A percentile compares a stretch with the other conserved stretches of the same genome.
These are phyloP conservation scores for Endotricha flammealis DNA, from an alignment of 2,888 invertebrate genomes.

Conservation along the genomic window DNA sequence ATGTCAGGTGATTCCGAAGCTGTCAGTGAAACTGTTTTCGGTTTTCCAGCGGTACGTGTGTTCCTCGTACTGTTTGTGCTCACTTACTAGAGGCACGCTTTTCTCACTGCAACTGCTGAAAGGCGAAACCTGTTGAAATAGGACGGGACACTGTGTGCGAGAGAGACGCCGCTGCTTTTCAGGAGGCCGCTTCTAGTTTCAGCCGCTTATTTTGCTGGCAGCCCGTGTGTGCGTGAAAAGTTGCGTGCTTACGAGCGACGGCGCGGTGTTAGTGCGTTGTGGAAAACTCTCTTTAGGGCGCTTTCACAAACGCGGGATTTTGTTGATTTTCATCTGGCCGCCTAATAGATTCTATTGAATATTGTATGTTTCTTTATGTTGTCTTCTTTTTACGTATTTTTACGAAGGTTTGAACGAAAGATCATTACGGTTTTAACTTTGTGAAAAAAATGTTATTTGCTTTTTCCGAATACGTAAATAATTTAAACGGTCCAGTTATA, in stretches of 20 bases:
- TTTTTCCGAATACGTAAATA: no score
- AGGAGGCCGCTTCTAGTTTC: slow-evolving; percentile 46
- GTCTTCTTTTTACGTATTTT: neutral
- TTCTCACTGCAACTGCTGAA: slow-evolving; percentile 69
- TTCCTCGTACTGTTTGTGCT: slow-evolving; percentile 69
- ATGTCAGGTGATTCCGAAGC: slow-evolving; percentile 66
- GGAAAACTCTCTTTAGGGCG: slow-evolving; percentile 73
- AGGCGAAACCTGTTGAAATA: slow-evolving; percentile 78
- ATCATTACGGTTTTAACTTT: no score
- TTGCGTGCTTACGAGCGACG: slow-evolving; percentile 60
- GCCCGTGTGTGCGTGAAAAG: slow-evolving; percentile 68
- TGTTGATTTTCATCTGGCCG: slow-evolving; percentile 44
- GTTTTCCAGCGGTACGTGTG: slow-evolving; percentile 67
- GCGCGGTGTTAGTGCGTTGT: slow-evolving; percentile 72
- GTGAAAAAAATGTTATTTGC: no score
- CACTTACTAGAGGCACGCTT: slow-evolving; percentile 73
- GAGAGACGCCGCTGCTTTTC: slow-evolving; percentile 38
- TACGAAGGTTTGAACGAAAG: neutral
- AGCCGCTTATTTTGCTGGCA: slow-evolving; percentile 65
- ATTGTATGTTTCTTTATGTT: slow-evolving; percentile 22
- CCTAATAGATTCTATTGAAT: slow-evolving; percentile 45
- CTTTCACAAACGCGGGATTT: slow-evolving; percentile 62
- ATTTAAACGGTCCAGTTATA: no score
- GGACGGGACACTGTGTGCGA: slow-evolving; percentile 60
- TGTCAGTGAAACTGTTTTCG: slow-evolving; percentile 73